Conservation (phyloP, 1,140 invertebrate species). For the Drosophila leontia region DNA sequence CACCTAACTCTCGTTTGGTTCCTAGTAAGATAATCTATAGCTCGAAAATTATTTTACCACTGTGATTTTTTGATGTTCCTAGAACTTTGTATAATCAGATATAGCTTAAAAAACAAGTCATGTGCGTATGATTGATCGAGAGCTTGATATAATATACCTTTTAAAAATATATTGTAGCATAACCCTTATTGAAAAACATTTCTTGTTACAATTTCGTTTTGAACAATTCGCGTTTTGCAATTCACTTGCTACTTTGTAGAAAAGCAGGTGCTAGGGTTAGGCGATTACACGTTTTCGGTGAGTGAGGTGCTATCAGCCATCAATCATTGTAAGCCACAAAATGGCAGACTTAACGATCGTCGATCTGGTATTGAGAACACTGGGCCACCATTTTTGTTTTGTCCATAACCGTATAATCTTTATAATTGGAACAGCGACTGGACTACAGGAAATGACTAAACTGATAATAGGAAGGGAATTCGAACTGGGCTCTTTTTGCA, state of each 20-base stretch:
- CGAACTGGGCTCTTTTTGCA: constrained; percentile 6
- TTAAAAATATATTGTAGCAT: neutral
- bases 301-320: constrained; percentile 50
- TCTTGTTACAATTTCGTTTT: neutral
- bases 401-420: constrained; percentile 44
- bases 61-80: neutral
- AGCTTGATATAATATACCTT: neutral
- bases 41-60: neutral
- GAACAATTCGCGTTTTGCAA: neutral
- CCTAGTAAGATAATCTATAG: neutral
- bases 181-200: neutral
- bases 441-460: constrained; percentile 59
- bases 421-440: constrained; percentile 37
- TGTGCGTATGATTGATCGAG: constrained; percentile 1
- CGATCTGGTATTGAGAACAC: constrained; percentile 11
- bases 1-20: neutral
- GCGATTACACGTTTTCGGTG: constrained; percentile 33
- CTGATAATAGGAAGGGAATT: constrained; percentile 55
- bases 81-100: neutral
- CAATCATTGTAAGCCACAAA: constrained; percentile 46
- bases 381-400: constrained; percentile 41
- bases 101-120: neutral
- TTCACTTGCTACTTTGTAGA: constrained; percentile 35
- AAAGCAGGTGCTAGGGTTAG: constrained; percentile 5
- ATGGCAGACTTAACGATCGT: constrained; percentile 19